These are phyloP conservation scores for Apodemia zela DNA, from an alignment of 2,888 invertebrate genomes.

Conservation along the genomic window DNA sequence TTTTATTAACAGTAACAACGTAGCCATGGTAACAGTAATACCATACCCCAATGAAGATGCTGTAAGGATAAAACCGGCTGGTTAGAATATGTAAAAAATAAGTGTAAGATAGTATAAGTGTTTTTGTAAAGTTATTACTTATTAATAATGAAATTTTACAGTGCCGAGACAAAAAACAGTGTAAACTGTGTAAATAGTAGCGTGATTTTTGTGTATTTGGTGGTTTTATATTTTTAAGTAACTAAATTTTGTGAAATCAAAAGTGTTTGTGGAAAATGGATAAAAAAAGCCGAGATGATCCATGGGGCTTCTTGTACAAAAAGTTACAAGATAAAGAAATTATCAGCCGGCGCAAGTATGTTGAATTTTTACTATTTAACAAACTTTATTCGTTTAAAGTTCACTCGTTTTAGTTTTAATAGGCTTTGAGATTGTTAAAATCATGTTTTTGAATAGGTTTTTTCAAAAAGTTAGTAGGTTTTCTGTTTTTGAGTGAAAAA, in stretches of 20 bases:
- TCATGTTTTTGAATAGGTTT: no score
- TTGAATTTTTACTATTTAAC: neutral
- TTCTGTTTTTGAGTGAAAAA: no score
- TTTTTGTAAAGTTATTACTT: no score
- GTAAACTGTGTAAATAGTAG: neutral
- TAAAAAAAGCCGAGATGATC: constrained; percentile 46
- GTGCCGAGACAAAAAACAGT: neutral
- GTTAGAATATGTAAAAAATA: no score
- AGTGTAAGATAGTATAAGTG: neutral
- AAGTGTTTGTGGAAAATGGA: constrained; percentile 43
- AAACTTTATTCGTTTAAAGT: neutral
- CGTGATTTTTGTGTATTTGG: neutral
- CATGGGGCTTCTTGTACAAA: constrained; percentile 64
- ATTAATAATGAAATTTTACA: no score
- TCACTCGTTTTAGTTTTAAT: no score
- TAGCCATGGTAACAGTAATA: no score
- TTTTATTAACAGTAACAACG: no score
- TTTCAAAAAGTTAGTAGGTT: no score
- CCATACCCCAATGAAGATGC: no score
- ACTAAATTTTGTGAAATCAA: neutral
- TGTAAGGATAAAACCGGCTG: no score
- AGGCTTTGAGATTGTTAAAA: no score
- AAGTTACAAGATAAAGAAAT: constrained; percentile 65
- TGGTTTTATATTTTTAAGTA: neutral
- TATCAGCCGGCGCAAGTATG: constrained; percentile 62